phyloP scores from a whole-genome alignment of 2,113 vertebrate genomes.

The Pygoscelis antarcticus region DNA sequence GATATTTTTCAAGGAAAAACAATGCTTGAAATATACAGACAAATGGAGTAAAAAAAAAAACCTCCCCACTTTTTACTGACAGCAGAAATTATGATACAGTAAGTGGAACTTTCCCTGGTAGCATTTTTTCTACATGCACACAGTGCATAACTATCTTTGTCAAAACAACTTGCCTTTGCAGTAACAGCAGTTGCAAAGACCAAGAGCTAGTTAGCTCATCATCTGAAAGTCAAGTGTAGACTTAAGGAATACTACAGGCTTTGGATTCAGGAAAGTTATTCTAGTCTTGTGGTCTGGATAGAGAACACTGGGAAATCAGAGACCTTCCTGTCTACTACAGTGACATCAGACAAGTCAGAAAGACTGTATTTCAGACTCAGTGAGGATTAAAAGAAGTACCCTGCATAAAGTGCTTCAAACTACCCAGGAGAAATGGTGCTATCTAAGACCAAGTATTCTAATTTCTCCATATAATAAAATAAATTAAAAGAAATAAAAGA shows the following conservation, averaged over 20 bases:
- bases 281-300: background rate
- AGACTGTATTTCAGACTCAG: background rate
- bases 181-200: background rate
- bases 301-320: background rate
- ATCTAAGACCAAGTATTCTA: background rate
- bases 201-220: background rate
- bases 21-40: background rate
- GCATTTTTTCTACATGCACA: background rate
- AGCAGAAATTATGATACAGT: background rate
- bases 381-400: background rate
- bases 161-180: background rate
- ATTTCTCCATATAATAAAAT: background rate
- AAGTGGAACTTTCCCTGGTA: background rate
- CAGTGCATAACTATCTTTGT: background rate
- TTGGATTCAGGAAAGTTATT: background rate
- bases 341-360: background rate
- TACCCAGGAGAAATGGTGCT: background rate
- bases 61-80: background rate
- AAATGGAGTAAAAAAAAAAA: background rate
- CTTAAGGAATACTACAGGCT: background rate
- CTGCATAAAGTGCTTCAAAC: background rate
- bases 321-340: background rate
- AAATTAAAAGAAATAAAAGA: background rate
- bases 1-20: background rate
- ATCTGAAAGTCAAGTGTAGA: background rate